Percentiles rank a stretch among this genome's conserved stretches.
Conservation (phyloP, 2,797 vertebrate species). For the Antrozous pallidus region DNA sequence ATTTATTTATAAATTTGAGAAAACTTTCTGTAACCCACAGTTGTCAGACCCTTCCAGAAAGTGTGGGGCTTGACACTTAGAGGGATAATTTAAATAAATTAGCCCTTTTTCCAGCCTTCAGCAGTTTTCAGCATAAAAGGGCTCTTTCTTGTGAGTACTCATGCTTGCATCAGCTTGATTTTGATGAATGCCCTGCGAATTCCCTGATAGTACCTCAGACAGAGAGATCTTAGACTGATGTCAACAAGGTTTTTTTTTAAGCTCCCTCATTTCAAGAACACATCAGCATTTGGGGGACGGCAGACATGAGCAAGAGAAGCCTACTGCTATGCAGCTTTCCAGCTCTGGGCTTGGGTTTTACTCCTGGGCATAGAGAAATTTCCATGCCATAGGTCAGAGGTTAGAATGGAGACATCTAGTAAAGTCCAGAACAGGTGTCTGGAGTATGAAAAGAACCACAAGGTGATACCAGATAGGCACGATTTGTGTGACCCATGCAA, state of each 20-base stretch:
- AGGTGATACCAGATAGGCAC: not conserved
- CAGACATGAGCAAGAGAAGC: not conserved
- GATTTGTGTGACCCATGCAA: not conserved
- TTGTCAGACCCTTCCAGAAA: constrained; percentile 80
- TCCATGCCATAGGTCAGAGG: not conserved
- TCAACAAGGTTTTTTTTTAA: constrained; percentile 61
- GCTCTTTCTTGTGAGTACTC: constrained; percentile 79
- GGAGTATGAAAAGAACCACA: not conserved
- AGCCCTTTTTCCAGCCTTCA: constrained; percentile 82
- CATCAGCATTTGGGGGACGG: constrained; percentile 1
- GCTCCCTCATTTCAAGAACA: constrained; percentile 1
- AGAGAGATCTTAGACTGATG: constrained; percentile 54
- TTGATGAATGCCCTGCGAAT: constrained; percentile 81
- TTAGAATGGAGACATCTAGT: not conserved
- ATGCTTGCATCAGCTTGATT: constrained; percentile 83
- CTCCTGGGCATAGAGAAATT: not conserved
- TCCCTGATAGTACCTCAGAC: constrained; percentile 77
- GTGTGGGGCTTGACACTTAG: constrained; percentile 79
- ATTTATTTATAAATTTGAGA: constrained; percentile 79
- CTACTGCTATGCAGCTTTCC: not conserved
- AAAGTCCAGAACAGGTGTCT: not conserved
- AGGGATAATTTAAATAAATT: constrained; percentile 84
- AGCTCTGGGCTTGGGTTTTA: not conserved
- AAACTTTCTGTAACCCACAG: constrained; percentile 77
- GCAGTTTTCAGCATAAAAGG: constrained; percentile 81